A percentile compares a stretch with the other conserved stretches of the same genome.
phyloP scores from a whole-genome alignment of 2,113 vertebrate genomes.

The Chaenocephalus aceratus region DNA sequence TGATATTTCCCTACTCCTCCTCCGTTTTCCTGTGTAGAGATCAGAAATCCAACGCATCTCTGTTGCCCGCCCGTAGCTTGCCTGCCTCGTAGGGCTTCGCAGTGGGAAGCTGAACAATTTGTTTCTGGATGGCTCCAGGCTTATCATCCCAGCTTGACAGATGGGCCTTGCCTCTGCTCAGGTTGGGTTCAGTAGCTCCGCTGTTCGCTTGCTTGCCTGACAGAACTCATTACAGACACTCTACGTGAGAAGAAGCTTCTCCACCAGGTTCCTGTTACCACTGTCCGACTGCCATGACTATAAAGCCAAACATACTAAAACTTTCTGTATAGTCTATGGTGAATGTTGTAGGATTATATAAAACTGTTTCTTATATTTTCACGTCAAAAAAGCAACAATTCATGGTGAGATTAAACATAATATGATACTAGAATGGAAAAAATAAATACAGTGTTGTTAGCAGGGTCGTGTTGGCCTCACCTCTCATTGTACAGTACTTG shows the following conservation, averaged over 20 bases:
- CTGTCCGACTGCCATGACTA: neutral
- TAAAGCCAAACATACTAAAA: conserved; percentile 4
- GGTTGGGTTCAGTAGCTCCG: conserved; percentile 65
- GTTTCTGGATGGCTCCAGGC: conserved; percentile 77
- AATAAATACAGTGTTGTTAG: neutral
- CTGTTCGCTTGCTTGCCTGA: conserved; percentile 65
- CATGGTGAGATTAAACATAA: neutral
- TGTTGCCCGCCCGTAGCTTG: conserved; percentile 32
- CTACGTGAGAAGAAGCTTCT: conserved; percentile 57
- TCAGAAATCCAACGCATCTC: conserved; percentile 55
- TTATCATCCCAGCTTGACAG: conserved; percentile 79
- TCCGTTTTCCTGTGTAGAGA: conserved; percentile 35
- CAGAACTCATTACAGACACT: conserved; percentile 80
- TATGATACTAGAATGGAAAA: neutral
- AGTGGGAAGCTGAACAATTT: conserved; percentile 77
- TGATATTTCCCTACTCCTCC: conserved; percentile 48
- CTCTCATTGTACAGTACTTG: neutral
- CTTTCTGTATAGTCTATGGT: neutral
- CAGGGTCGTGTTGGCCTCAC: neutral
- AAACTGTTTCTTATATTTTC: neutral
- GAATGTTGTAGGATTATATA: neutral
- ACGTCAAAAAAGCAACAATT: neutral
- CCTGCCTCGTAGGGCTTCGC: conserved; percentile 57
- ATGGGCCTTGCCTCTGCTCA: conserved; percentile 76
- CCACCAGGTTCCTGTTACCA: conserved; percentile 49